Evolutionary conservation across 1,140 invertebrate genomes (phyloP).

Genomic region (Drosophila tsacasi): DNA sequence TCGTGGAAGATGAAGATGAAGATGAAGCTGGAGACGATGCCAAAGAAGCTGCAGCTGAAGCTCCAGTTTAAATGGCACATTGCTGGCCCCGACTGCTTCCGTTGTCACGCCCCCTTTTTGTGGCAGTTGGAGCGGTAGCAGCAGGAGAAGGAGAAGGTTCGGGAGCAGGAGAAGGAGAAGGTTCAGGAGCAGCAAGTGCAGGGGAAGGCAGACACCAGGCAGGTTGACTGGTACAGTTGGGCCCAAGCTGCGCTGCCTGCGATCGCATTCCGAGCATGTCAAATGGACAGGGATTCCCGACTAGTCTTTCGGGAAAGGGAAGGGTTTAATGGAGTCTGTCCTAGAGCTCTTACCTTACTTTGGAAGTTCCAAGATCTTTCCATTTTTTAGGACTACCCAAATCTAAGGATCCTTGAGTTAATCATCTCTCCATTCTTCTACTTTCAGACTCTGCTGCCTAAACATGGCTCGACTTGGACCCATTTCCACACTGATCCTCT

Average conservation of each 20-base stretch:
- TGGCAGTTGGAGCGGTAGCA: slow-evolving; percentile 26
- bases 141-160: background rate
- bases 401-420: background rate
- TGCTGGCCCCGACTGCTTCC: slow-evolving; percentile 66
- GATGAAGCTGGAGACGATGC: slow-evolving; percentile 8
- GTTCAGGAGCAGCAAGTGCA: background rate
- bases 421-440: background rate
- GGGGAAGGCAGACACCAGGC: background rate
- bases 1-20: background rate
- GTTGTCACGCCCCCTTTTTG: slow-evolving; percentile 69
- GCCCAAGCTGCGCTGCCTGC: slow-evolving; percentile 24
- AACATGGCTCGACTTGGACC: slow-evolving; percentile 4
- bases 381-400: background rate
- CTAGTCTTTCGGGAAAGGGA: background rate
- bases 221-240: slow-evolving; percentile 62
- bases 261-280: slow-evolving; percentile 38
- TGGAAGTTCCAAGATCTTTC: too few relatives aligned
- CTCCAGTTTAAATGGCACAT: slow-evolving; percentile 80
- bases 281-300: background rate
- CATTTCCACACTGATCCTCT: background rate
- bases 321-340: background rate
- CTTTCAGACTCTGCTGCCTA: slow-evolving; percentile 19
- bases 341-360: too few relatives aligned
- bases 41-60: slow-evolving; percentile 9
- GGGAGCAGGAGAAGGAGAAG: slow-evolving; percentile 5